A percentile compares a stretch with the other conserved stretches of the same genome.
Evolutionary conservation across 64 coral and sea anemone genomes (phyloP).

Genomic region (Catalaphyllia jardinei): DNA sequence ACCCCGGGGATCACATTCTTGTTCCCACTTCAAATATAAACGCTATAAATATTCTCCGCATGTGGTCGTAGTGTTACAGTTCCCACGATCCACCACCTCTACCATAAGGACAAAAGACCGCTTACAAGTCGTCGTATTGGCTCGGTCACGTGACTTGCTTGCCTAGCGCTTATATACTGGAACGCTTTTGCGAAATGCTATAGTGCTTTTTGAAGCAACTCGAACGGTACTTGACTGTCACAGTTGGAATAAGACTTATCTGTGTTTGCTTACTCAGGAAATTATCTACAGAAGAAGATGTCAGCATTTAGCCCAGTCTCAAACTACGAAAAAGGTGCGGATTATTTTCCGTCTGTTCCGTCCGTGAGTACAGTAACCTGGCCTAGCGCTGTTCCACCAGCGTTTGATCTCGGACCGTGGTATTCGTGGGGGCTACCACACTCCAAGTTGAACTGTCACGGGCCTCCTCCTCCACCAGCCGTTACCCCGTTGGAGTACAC

Average conservation of each 20-base stretch:
- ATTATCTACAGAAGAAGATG: not conserved
- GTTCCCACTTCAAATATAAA: slow-evolving; percentile 50
- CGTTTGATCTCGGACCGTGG: slow-evolving; percentile 21
- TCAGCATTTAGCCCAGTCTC: slow-evolving; percentile 46
- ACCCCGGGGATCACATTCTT: slow-evolving; percentile 41
- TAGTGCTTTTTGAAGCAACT: not conserved
- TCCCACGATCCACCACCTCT: slow-evolving; percentile 35
- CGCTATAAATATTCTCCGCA: slow-evolving; percentile 56
- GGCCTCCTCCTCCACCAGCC: not conserved
- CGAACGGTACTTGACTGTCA: not conserved
- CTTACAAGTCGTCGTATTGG: not conserved
- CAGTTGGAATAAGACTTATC: not conserved
- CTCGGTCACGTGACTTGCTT: slow-evolving; percentile 21
- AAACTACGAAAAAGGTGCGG: slow-evolving; percentile 26
- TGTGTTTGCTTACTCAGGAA: not conserved
- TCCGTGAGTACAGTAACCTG: slow-evolving; percentile 29
- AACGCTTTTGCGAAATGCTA: not conserved
- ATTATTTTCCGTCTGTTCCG: slow-evolving; percentile 33
- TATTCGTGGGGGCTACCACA: slow-evolving; percentile 27
- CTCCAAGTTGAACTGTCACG: slow-evolving; percentile 37
- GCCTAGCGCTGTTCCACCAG: slow-evolving; percentile 25
- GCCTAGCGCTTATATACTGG: slow-evolving; percentile 7
- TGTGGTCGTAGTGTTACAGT: slow-evolving; percentile 44
- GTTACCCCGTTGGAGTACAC: slow-evolving; percentile 29
- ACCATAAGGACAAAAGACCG: slow-evolving; percentile 11